Evolutionary conservation across 2,113 vertebrate genomes (phyloP).

Genomic region (Protobothrops mucrosquamatus): DNA sequence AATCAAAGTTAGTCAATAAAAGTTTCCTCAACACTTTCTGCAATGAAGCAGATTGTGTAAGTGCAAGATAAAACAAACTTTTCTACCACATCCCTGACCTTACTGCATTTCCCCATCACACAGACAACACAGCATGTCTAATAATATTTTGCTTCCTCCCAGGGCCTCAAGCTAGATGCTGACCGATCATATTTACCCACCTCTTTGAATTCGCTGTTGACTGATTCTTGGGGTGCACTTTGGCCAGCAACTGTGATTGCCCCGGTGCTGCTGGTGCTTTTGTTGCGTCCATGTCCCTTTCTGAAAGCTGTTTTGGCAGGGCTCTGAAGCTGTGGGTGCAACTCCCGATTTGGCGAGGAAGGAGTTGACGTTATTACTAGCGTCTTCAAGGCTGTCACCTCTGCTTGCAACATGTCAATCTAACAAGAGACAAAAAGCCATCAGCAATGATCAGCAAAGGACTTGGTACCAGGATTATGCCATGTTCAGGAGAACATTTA

Average conservation of each 20-base stretch:
- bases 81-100: background rate
- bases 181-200: slow-evolving; percentile 54
- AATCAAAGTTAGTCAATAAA: background rate
- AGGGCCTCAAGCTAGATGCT: fast-evolving
- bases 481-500: fast-evolving
- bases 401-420: slow-evolving; percentile 95
- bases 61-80: background rate
- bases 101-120: background rate
- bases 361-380: slow-evolving; percentile 95
- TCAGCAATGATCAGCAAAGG: background rate
- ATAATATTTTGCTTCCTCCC: background rate
- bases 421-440: slow-evolving; percentile 50
- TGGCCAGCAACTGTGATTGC: slow-evolving; percentile 45
- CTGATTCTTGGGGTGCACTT: slow-evolving; percentile 17
- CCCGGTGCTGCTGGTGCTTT: slow-evolving; percentile 78
- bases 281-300: slow-evolving; percentile 84
- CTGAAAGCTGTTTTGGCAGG: slow-evolving; percentile 71
- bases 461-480: background rate
- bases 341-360: slow-evolving; percentile 90
- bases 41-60: background rate
- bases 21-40: background rate
- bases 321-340: slow-evolving; percentile 91
- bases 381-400: slow-evolving; percentile 91
- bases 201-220: slow-evolving; percentile 80
- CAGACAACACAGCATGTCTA: background rate